Conservation (phyloP, 2,797 vertebrate genomes). For the Hirundo rustica region DNA sequence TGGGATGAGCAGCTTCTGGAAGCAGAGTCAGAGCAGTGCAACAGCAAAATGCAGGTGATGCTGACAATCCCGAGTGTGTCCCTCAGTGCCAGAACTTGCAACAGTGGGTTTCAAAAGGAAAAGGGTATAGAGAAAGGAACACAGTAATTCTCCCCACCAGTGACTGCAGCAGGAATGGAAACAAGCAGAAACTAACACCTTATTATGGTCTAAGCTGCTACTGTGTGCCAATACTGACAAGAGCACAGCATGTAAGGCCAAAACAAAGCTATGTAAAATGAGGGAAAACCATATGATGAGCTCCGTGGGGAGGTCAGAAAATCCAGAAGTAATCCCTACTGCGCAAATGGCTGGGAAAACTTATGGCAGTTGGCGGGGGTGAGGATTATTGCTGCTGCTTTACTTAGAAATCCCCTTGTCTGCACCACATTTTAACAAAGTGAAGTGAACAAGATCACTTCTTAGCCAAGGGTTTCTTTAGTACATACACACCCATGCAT, state of each 20-base stretch:
- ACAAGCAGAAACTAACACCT: background rate
- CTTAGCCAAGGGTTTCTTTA: background rate
- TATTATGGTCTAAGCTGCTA: background rate
- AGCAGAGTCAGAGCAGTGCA: background rate
- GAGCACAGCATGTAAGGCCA: background rate
- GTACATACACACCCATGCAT: background rate
- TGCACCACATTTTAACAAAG: background rate
- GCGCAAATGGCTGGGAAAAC: background rate
- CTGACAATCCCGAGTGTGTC: fast-evolving
- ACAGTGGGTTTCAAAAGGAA: background rate
- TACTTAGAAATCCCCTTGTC: background rate
- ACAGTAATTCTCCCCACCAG: background rate
- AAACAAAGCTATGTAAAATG: background rate
- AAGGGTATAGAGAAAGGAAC: background rate
- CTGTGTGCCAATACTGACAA: background rate
- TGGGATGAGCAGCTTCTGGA: background rate
- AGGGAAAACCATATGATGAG: background rate
- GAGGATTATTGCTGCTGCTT: background rate
- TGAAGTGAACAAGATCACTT: background rate
- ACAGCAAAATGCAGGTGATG: background rate
- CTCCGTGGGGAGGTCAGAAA: background rate
- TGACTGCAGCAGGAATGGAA: background rate
- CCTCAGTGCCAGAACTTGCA: background rate
- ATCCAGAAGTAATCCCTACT: background rate
- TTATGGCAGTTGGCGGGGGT: background rate